These are phyloP conservation scores for Clanis bilineata DNA, from an alignment of 2,888 invertebrate genomes.

Conservation along the genomic window DNA sequence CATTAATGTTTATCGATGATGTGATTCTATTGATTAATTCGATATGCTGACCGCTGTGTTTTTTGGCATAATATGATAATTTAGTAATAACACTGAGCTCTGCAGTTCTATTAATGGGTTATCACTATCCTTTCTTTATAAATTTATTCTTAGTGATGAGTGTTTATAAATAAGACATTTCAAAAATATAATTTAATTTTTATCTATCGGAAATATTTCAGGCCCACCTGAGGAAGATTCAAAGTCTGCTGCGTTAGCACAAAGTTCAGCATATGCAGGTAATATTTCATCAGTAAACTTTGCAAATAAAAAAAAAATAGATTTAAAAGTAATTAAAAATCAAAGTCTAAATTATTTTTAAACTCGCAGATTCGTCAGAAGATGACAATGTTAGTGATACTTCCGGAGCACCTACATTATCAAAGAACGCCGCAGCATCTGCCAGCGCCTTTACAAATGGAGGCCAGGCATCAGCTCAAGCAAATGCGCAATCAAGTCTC, in stretches of 20 bases:
- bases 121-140: neutral
- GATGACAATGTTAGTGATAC: neutral
- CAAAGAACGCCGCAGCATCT: slow-evolving; percentile 2
- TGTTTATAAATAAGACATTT: neutral
- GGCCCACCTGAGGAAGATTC: neutral
- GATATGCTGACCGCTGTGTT: neutral
- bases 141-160: neutral
- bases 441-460: neutral
- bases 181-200: neutral
- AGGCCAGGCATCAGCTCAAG: slow-evolving; percentile 15
- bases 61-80: neutral
- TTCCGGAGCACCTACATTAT: neutral
- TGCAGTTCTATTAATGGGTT: no score
- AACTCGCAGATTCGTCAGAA: neutral
- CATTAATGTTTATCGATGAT: neutral
- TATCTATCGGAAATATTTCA: neutral
- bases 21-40: neutral
- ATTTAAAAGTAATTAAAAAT: no score
- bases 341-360: neutral
- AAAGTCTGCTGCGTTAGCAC: neutral
- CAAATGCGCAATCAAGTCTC: neutral
- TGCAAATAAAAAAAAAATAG: no score
- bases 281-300: neutral
- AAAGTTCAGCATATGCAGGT: neutral
- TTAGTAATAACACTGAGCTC: no score